Base-by-base conservation (phyloP, 2,797 vertebrate species). In the Pseudochaenichthys georgianus region DNA sequence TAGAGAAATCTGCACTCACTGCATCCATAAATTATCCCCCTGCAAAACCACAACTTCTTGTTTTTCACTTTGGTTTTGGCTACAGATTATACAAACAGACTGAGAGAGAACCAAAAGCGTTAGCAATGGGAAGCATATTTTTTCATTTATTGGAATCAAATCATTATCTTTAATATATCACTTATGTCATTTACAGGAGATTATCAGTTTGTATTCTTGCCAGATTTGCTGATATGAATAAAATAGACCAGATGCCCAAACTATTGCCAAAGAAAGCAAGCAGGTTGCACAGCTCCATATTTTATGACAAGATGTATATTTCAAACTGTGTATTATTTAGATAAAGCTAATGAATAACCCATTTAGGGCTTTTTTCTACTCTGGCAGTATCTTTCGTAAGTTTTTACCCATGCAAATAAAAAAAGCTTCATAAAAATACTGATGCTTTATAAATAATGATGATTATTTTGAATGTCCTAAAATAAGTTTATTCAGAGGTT, bases 341-440 rank as follows among this genome's bases (percentile, higher is more conserved):
- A 50, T 15, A 46, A 4, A 43, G 50, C 10, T 28, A 9, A 54
- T 66, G 3, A 48, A 12, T 46, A 3, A 55, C 13, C 9, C 19
- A 3, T 7, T 47, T 64, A 8, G 38, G 11, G 6, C 1, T 12
- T 15, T 54, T 50, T 15, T n/a, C 28, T 67, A 38, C 38, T 9
- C 3, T 52, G 34, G 50, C 11, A 6, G 43, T 28, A 19, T 45
- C 50, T 17, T 55, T 66, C 38, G 21, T 47, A 21, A 21, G 7
- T 62, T 59, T 65, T 4, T 53, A 70, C 23, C 15, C 38, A 19
- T 31, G 46, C 28, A 78, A 58, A 78, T 19, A 72, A 48, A 75
- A 6, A 10, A 31, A 73, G 64, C 11, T 6, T 28, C 13, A 69
- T 23, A 74, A 8, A 11, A 47, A 46, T 23, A 41, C 15, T 45